Base-by-base conservation (phyloP, 1,140 invertebrate genomes). In the Hydropsyche tenuis region DNA sequence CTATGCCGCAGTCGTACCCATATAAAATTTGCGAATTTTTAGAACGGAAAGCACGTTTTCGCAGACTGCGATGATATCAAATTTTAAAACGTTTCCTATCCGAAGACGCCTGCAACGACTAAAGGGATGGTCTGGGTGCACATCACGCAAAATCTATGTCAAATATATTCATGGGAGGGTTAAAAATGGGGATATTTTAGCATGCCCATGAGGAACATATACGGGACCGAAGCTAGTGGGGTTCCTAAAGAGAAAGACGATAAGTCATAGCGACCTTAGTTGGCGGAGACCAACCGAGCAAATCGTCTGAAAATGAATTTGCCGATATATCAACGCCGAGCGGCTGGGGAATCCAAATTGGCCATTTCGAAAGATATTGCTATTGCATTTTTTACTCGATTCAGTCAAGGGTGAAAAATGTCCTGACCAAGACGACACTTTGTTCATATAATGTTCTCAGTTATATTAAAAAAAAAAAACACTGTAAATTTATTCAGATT, bases 141-240 rank as follows among this genome's bases (percentile, higher is more conserved):
- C 72, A 65, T 72, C 72, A 53, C 60, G 73, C 51, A 74, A 76
- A 77, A 77, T 77, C 75, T 77, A 77, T 77, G 75, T 77, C 75
- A 77, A 77, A 77, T 77, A 77, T 77, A 77, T 77, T 74, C 73
- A 74, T 77, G 65, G 20, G 75, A 76, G 75, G 75, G 75, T 66
- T 73, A 70, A 63, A 53, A 72, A 72, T 60, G 66, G 64, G 73
- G 75, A 69, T 72, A 64, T 46, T 74, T 74, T 69, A 74, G 51
- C 27, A 68, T 68, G 48, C 75, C 75, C 75, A 72, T 18, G 75
- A 77, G 75, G 51, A 73, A 73, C 72, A 62, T 76, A 69, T 70
- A 72, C 66, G 71, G 30, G 30, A 68, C 62, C 14, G 74, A 20
- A 72, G 53, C 20, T n/a, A 23, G 37, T 62, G 70, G 56, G 70